Base-by-base conservation (phyloP, 2,888 invertebrate species). In the Trissonchulus sp. region DNA sequence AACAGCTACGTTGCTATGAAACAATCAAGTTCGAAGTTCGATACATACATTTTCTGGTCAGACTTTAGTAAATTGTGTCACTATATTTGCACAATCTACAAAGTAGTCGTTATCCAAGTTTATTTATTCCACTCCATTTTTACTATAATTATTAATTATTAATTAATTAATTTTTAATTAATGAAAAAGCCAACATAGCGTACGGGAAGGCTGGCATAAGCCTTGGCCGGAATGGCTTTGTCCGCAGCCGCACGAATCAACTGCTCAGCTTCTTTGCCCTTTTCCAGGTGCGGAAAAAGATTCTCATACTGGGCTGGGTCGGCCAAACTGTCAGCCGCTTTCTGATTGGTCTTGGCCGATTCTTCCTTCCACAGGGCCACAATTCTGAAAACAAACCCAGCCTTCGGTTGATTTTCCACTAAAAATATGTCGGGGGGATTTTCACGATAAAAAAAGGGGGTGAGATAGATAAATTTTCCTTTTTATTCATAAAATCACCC, bases 261-360 rank as follows among this genome's bases (percentile, higher is more conserved):
- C 30, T 80, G 74, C 63, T 83, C 82, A 0, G 79, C 77, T 60
- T 79, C 79, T 72, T 82, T 74, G 1, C 80, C 77, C 18, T 93
- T 91, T 77, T 88, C 87, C 78, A 91, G 88, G 0, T 91, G 93
- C 0, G 96, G 94, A 85, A 99, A 99, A 76, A 99, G 88, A 87
- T 99, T 99, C 84, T 94, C 94, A 84, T 99, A 99, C 81, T 94
- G 91, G 68, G 90, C 89, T 0, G 98, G 99, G 88, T 97, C 95
- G 0, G 99, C 98, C 77, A 99, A 88, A 72, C 94, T 93, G 83
- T 95, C 93, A 0, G 94, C 93, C 0, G 94, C 92, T 85, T 95
- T 96, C 84, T 92, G 91, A 85, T 93, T 94, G 0, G 76, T 84
- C 83, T 18, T 36, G 37, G 73, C 37, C 35, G 74, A 73, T 68